A percentile compares a stretch with the other conserved stretches of the same genome.
Evolutionary conservation across 2,888 invertebrate genomes (phyloP).

Genomic region (Morinoia aosen): DNA sequence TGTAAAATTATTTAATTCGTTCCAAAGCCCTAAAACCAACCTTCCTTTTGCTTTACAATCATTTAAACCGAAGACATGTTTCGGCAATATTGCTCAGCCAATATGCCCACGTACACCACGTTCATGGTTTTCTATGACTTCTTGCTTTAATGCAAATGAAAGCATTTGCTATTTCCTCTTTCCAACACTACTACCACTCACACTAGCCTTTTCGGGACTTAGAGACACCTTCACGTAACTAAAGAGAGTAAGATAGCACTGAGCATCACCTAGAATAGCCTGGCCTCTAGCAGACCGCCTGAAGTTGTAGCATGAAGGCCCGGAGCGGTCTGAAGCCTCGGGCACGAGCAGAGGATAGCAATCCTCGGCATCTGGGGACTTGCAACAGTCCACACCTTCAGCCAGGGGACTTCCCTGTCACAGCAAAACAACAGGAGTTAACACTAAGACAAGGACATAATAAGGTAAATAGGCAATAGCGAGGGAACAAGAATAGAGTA

Average conservation of each 20-base stretch:
- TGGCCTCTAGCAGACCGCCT: conserved; percentile 62
- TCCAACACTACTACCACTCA: no score
- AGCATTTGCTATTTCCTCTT: no score
- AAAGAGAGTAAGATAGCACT: not conserved
- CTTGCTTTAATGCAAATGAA: no score
- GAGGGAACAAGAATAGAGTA: not conserved
- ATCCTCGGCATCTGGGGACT: conserved; percentile 60
- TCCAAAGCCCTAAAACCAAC: no score
- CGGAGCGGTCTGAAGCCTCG: conserved; percentile 55
- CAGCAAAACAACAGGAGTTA: not conserved
- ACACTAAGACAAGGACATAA: not conserved
- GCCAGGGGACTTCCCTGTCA: conserved; percentile 62
- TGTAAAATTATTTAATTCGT: no score
- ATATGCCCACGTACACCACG: no score
- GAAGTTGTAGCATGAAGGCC: conserved; percentile 60
- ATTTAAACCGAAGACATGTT: no score
- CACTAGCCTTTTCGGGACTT: no score
- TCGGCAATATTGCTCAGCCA: no score
- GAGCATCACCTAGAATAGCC: conserved; percentile 63
- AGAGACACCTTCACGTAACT: not conserved
- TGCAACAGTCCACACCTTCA: conserved; percentile 62
- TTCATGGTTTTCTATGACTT: no score
- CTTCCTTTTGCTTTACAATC: no score
- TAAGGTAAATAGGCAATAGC: not conserved
- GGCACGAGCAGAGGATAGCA: conserved; percentile 60